Percentiles rank a stretch among this genome's conserved stretches.
Conservation (phyloP, 1,140 invertebrate species). For the Aphidius ervi region DNA sequence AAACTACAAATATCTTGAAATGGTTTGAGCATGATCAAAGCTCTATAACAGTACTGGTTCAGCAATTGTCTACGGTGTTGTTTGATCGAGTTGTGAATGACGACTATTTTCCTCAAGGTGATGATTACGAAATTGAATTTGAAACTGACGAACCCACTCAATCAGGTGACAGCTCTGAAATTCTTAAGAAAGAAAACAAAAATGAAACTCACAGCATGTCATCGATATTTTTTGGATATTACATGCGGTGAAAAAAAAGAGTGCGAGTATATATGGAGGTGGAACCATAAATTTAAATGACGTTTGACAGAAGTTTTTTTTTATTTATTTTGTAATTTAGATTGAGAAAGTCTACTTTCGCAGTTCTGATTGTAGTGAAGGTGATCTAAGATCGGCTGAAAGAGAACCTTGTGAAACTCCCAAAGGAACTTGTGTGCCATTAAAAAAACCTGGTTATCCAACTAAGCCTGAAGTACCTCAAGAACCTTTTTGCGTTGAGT, state of each 20-base stretch:
- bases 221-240: neutral
- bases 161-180: no score
- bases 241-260: constrained; percentile 22
- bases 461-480: constrained; percentile 31
- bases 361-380: constrained; percentile 36
- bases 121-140: constrained; percentile 39
- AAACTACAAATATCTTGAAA: no score
- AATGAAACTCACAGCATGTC: neutral
- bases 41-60: no score
- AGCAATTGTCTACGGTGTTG: no score
- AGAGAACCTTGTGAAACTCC: constrained; percentile 37
- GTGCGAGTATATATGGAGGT: constrained; percentile 18
- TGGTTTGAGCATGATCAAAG: no score
- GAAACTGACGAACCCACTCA: constrained; percentile 21
- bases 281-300: constrained; percentile 1
- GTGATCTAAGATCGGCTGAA: constrained; percentile 26
- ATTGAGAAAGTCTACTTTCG: constrained; percentile 27
- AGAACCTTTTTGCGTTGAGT: constrained; percentile 43
- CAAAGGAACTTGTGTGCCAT: constrained; percentile 34
- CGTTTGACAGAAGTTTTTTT: constrained; percentile 1
- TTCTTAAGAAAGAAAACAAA: neutral
- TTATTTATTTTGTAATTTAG: constrained; percentile 7
- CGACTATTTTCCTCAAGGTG: constrained; percentile 42
- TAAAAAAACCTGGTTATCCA: constrained; percentile 34
- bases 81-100: constrained; percentile 30